Base-by-base conservation (phyloP, 2,888 invertebrate genomes). In the Amphipoea oculea region DNA sequence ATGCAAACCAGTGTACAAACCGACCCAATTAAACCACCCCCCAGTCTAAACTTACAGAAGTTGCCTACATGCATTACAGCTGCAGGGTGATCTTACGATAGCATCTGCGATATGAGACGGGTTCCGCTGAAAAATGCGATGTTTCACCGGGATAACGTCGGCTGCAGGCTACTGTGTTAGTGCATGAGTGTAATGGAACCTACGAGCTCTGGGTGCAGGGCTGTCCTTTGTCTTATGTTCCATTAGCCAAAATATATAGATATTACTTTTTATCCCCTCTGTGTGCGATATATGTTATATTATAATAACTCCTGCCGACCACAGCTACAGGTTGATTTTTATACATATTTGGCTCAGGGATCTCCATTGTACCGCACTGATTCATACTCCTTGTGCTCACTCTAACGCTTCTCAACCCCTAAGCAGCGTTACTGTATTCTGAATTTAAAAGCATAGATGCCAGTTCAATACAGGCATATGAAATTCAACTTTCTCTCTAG, bases 171-270 rank as follows among this genome's bases (percentile, higher is more conserved):
- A 76, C 78, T 85, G 84, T 72, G 83, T 85, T 79, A 89, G 81
- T 89, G 89, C 89, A 89, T 89, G 89, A 89, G 77, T 81, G 83
- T 88, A 89, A 89, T 89, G 90, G 87, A 84, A 83, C 79, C 72
- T 40, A 63, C 63, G 79, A 48, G 66, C 68, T 72, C 42, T 51
- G 80, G 68, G 9, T 1, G 6, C 69, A 82, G 86, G 83, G 83
- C 70, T 84, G 86, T 6, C 73, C 45, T 40, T 81, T 80, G 68
- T 80, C 67, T 54, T 20, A 45, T 4, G n/a, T 42, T 42, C 23
- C 11, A 48, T 11, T 17, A 1, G 23, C 29, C 76, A n/a, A 60
- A 17, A 7, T n/a, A 60, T 17, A 14, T 9, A 29, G 40, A 36
- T 17, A 73, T 45, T 45, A 42, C 9, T 29, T 45, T 72, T n/a